These are phyloP conservation scores for Bombyx huttoni DNA, from an alignment of 2,888 invertebrate species.

Conservation along the genomic window DNA sequence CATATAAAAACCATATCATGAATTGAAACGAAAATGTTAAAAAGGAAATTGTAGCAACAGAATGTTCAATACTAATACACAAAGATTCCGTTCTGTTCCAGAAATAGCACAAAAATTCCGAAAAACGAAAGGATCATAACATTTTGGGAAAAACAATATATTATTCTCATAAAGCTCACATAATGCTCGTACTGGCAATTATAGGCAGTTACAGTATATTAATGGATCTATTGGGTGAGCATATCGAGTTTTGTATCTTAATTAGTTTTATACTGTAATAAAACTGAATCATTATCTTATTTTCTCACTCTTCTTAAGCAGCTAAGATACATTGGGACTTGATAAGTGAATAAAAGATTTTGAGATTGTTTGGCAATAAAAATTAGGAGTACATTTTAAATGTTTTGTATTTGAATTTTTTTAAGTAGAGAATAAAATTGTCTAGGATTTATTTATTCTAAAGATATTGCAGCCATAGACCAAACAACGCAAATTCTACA, in stretches of 20 bases:
- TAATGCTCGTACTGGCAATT: constrained; percentile 38
- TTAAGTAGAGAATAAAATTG: no score
- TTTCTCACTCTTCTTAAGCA: constrained; percentile 1
- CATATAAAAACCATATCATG: no score
- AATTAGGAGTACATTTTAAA: no score
- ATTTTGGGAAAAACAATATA: constrained; percentile 32
- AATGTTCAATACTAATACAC: background rate
- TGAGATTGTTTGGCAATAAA: no score
- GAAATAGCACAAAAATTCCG: background rate
- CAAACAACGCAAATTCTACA: no score
- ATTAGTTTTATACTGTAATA: constrained; percentile 27
- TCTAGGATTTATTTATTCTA: no score
- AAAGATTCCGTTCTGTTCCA: background rate
- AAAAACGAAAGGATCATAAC: constrained; percentile 15
- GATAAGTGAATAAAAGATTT: no score
- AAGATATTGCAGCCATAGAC: no score
- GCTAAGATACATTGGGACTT: background rate
- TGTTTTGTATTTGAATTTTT: no score
- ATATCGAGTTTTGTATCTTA: constrained; percentile 47
- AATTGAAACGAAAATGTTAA: no score
- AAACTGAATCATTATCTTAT: constrained; percentile 10
- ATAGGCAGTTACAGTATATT: constrained; percentile 41
- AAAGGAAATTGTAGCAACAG: no score
- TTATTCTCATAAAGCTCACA: constrained; percentile 34
- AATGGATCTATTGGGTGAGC: constrained; percentile 32